Conservation (phyloP, 2,888 invertebrate genomes). For the Crematogaster levior region DNA sequence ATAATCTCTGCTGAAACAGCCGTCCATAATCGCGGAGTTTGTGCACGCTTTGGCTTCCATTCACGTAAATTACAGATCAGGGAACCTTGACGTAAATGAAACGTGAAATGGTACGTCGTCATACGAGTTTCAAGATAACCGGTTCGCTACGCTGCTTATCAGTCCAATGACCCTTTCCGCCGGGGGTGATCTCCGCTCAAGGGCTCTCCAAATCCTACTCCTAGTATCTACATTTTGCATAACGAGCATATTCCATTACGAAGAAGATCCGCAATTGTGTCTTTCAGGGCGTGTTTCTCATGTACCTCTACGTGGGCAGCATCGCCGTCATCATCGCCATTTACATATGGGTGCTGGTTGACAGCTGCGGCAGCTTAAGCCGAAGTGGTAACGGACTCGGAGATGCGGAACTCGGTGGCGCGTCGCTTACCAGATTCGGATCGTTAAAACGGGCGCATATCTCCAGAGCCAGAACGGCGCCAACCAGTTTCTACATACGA, state of each 20-base stretch:
- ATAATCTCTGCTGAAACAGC: constrained; percentile 33
- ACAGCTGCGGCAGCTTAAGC: constrained; percentile 86
- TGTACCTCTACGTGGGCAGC: constrained; percentile 87
- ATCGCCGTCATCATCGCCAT: constrained; percentile 87
- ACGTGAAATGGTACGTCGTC: neutral
- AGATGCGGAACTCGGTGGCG: constrained; percentile 85
- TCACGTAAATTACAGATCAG: constrained; percentile 62
- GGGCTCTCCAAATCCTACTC: neutral
- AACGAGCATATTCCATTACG: neutral
- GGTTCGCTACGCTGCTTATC: constrained; percentile 8
- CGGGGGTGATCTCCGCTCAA: neutral
- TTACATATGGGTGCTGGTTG: constrained; percentile 87
- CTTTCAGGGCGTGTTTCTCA: constrained; percentile 86
- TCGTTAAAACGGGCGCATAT: constrained; percentile 87
- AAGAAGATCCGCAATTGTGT: constrained; percentile 1
- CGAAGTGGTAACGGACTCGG: constrained; percentile 75
- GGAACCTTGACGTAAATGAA: constrained; percentile 8
- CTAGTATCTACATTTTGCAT: neutral
- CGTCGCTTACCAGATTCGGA: constrained; percentile 86
- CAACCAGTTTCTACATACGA: constrained; percentile 87
- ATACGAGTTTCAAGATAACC: constrained; percentile 7
- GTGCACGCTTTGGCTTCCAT: constrained; percentile 40
- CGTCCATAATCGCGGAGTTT: constrained; percentile 63
- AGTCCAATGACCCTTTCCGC: neutral
- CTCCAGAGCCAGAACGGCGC: constrained; percentile 85